Percentiles rank a stretch among this genome's conserved stretches.
Conservation (phyloP, 2,888 invertebrate genomes). For the Thumatha senex region DNA sequence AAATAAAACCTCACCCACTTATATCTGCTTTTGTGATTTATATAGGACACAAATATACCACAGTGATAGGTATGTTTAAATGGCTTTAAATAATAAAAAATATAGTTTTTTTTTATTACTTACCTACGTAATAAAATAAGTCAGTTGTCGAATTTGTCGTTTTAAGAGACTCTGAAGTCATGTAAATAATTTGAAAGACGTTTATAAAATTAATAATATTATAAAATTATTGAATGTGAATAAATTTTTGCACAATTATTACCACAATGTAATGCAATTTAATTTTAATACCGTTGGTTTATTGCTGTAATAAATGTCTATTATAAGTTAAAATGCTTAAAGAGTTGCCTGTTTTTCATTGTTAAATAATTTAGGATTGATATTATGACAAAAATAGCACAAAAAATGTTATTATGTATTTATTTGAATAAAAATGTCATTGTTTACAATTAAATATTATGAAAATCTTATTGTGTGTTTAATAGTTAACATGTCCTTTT, state of each 20-base stretch:
- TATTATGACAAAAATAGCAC: conserved; percentile 4
- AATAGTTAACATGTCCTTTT: conserved; percentile 47
- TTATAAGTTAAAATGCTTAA: background rate
- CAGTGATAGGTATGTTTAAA: conserved; percentile 6
- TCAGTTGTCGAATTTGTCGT: conserved; percentile 11
- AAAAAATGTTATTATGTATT: conserved; percentile 21
- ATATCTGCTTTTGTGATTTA: background rate
- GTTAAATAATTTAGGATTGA: conserved; percentile 3
- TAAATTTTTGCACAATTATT: background rate
- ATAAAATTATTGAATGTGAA: background rate
- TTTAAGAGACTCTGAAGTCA: conserved; percentile 2
- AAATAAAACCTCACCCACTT: background rate
- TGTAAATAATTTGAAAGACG: background rate
- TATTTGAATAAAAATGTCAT: conserved; percentile 24
- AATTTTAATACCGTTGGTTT: background rate
- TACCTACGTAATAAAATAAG: conserved; percentile 10
- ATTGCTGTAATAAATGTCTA: background rate
- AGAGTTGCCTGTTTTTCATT: background rate
- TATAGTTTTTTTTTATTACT: conserved; percentile 1
- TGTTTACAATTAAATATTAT: conserved; percentile 41
- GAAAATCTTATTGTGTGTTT: conserved; percentile 32
- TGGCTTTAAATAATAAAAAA: conserved; percentile 7
- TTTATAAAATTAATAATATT: background rate
- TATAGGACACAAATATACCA: conserved; percentile 5
- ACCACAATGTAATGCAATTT: background rate